Evolutionary conservation across 2,888 invertebrate species (phyloP).

Genomic region (Lepetodrilus schrolli): DNA sequence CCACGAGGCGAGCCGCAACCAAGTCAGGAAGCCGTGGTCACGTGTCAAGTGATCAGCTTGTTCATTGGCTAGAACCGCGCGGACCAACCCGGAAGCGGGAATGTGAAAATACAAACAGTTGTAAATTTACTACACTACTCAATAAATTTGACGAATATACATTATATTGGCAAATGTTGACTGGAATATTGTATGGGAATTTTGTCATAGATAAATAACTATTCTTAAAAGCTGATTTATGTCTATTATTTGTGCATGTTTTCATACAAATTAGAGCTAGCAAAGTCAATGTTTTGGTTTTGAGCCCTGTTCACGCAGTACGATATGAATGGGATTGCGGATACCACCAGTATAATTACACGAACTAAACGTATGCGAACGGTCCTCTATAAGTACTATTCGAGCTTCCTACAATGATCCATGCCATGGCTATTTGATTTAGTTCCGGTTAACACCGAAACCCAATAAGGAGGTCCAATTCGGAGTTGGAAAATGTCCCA

Average conservation of each 20-base stretch:
- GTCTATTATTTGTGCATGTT: not conserved
- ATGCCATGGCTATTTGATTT: too few relatives aligned
- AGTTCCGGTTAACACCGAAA: too few relatives aligned
- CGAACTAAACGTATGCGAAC: too few relatives aligned
- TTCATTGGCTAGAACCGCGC: slow-evolving; percentile 56
- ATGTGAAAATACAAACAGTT: slow-evolving; percentile 15
- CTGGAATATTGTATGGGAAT: not conserved
- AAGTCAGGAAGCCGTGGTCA: slow-evolving; percentile 68
- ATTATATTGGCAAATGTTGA: not conserved
- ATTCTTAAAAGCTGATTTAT: too few relatives aligned
- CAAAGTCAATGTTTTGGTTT: slow-evolving; percentile 19
- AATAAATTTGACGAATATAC: not conserved
- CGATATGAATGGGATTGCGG: too few relatives aligned
- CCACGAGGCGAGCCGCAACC: slow-evolving; percentile 61
- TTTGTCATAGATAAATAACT: not conserved
- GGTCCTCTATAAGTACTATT: too few relatives aligned
- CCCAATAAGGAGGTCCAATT: too few relatives aligned
- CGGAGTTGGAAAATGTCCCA: too few relatives aligned
- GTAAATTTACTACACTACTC: not conserved
- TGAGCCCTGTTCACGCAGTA: too few relatives aligned
- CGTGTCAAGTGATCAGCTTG: slow-evolving; percentile 53
- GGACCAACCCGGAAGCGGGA: slow-evolving; percentile 62
- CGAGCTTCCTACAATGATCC: too few relatives aligned
- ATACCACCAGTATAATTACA: too few relatives aligned
- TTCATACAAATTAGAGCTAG: not conserved